Evolutionary conservation across 1,140 invertebrate species (phyloP).

Genomic region (Anagrus nilaparvatae): DNA sequence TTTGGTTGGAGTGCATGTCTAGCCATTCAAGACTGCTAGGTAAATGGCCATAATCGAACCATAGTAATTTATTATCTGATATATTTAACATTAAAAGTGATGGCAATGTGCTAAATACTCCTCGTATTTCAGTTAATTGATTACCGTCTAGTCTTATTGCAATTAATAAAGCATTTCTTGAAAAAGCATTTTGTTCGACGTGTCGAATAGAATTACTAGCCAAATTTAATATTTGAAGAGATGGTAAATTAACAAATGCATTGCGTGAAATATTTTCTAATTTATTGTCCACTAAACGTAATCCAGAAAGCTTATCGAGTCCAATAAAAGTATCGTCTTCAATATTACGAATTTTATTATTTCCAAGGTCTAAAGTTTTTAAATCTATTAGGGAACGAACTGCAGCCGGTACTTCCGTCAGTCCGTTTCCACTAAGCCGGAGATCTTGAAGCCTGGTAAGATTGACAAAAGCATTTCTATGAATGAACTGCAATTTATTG

Average conservation of each 20-base stretch:
- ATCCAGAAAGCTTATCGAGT: constrained; percentile 64
- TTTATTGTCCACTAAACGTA: constrained; percentile 79
- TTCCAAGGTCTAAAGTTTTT: constrained; percentile 73
- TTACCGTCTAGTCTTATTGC: constrained; percentile 82
- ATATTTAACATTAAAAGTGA: constrained; percentile 82
- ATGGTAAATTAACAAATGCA: constrained; percentile 69
- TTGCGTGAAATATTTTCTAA: constrained; percentile 75
- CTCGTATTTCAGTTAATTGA: constrained; percentile 71
- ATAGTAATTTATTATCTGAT: constrained; percentile 78
- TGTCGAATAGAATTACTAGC: constrained; percentile 72
- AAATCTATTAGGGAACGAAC: constrained; percentile 60
- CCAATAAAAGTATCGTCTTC: constrained; percentile 74
- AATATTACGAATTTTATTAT: constrained; percentile 68
- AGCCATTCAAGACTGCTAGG: constrained; percentile 76
- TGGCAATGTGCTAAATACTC: constrained; percentile 71
- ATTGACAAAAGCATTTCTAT: constrained; percentile 67
- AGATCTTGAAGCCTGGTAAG: constrained; percentile 73
- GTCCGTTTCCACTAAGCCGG: constrained; percentile 72
- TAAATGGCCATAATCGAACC: constrained; percentile 83
- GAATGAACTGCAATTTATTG: constrained; percentile 59
- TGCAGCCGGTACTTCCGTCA: constrained; percentile 69
- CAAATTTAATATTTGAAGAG: constrained; percentile 78
- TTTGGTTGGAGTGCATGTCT: constrained; percentile 81
- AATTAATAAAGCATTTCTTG: constrained; percentile 66
- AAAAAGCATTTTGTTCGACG: constrained; percentile 75